A percentile compares a stretch with the other conserved stretches of the same genome.
Evolutionary conservation across 2,113 vertebrate genomes (phyloP).

Genomic region (Tichodroma muraria): DNA sequence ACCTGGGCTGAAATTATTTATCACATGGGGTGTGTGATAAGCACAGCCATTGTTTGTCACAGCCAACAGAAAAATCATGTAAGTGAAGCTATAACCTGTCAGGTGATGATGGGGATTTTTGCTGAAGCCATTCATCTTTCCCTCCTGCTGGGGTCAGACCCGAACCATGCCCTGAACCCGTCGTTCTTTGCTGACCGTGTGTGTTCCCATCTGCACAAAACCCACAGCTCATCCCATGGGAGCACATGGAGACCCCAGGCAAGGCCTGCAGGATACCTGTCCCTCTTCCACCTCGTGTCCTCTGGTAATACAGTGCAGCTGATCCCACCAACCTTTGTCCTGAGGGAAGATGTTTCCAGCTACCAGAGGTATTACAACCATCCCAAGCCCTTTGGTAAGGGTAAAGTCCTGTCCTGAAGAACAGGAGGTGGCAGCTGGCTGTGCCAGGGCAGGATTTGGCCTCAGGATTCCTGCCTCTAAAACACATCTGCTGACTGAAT

Average conservation of each 20-base stretch:
- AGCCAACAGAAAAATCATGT: background rate
- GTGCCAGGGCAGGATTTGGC: background rate
- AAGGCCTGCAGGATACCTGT: background rate
- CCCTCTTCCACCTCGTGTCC: background rate
- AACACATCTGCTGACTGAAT: background rate
- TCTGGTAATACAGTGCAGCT: fast-evolving
- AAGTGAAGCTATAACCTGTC: conserved; percentile 17
- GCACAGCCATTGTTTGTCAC: background rate
- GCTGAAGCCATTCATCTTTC: background rate
- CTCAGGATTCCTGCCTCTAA: background rate
- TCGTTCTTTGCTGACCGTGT: background rate
- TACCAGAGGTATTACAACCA: background rate
- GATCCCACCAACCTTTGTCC: background rate
- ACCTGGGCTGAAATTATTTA: background rate
- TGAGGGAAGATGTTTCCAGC: background rate
- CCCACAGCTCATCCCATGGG: fast-evolving
- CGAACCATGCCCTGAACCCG: background rate
- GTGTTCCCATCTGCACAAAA: background rate
- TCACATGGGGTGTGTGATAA: background rate
- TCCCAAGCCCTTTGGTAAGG: background rate
- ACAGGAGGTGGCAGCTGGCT: background rate
- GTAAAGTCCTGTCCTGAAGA: background rate
- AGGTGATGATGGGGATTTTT: background rate
- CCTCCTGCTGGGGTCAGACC: background rate
- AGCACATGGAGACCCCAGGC: background rate